Base-by-base conservation (phyloP, 2,888 invertebrate species). In the Diadegma fenestrale region DNA sequence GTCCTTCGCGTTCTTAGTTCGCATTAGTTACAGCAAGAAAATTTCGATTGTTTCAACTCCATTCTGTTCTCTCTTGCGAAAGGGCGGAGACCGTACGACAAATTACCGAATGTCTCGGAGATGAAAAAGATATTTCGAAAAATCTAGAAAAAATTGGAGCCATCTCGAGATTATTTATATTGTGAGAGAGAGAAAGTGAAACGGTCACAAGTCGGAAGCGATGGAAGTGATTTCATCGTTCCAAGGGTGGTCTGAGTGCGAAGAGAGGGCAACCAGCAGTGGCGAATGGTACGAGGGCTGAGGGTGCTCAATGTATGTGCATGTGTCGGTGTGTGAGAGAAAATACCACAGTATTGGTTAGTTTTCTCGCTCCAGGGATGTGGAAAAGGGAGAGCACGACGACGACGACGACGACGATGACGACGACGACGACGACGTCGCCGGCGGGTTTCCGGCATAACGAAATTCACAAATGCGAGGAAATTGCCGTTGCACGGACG, bases 401-500 rank as follows among this genome's bases (percentile, higher is more conserved):
- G 51, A 73, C 45, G 68, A 68, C 45, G 61, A 75, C 73, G 75
- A 41, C 81, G 69, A 75, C 73, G 75, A 41, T 76, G 69, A 69
- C 68, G 51, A 72, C 71, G 61, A 76, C 69, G 76, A 68, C 75
- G 81, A 76, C 71, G 77, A 64, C 78, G 77, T 26, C 75, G 66
- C 80, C 80, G 78, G 33, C 73, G 84, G 80, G 80, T 61, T 81
- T 81, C 77, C 82, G 84, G 84, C 78, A 82, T 87, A 87, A 87
- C 86, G 78, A 86, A 87, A 84, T 87, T 87, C 80, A 86, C 82
- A 87, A 87, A 86, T 86, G 80, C 82, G 78, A 86, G 86, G 86
- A 87, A 87, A 86, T 87, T 87, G 84, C 79, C 82, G 72, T 75
- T 73, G 76, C 80, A 66, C 80, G 79, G 72, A 84, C 84, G 73